These are phyloP conservation scores for Arrhamphus sclerolepis DNA, from an alignment of 2,797 vertebrate genomes.

Conservation along the genomic window DNA sequence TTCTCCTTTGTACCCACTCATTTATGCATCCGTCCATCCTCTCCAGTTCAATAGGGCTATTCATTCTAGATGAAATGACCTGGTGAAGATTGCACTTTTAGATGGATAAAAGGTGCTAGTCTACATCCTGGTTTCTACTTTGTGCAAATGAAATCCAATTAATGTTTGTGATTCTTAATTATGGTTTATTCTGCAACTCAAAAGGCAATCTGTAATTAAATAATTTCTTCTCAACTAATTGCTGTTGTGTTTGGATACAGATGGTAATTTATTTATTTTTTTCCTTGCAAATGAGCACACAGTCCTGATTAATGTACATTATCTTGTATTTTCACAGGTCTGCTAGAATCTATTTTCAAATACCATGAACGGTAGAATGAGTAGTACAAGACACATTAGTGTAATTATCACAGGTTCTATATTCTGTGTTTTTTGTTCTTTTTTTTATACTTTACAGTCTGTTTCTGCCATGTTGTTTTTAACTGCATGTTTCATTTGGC, in stretches of 20 bases:
- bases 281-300: conserved; percentile 27
- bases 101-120: background rate
- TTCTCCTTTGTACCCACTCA: conserved; percentile 17
- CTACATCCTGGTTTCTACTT: conserved; percentile 25
- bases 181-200: conserved; percentile 41
- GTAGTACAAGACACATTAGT: conserved; percentile 6
- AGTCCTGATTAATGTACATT: conserved; percentile 20
- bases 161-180: conserved; percentile 32
- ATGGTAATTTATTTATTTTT: conserved; percentile 33
- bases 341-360: background rate
- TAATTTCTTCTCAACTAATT: conserved; percentile 29
- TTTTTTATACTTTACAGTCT: too few relatives aligned
- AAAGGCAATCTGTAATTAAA: conserved; percentile 44
- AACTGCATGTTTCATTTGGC: too few relatives aligned
- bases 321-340: conserved; percentile 8
- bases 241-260: conserved; percentile 30
- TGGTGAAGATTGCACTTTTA: conserved; percentile 10
- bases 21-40: conserved; percentile 41
- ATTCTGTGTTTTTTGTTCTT: too few relatives aligned
- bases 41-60: conserved; percentile 26
- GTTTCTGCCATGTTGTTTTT: too few relatives aligned
- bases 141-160: conserved; percentile 33
- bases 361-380: background rate
- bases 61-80: conserved; percentile 35
- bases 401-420: conserved; percentile 4